Percentiles rank a stretch among this genome's conserved stretches.
Conservation (phyloP, 2,888 invertebrate species). For the Orthonevra nobilis region DNA sequence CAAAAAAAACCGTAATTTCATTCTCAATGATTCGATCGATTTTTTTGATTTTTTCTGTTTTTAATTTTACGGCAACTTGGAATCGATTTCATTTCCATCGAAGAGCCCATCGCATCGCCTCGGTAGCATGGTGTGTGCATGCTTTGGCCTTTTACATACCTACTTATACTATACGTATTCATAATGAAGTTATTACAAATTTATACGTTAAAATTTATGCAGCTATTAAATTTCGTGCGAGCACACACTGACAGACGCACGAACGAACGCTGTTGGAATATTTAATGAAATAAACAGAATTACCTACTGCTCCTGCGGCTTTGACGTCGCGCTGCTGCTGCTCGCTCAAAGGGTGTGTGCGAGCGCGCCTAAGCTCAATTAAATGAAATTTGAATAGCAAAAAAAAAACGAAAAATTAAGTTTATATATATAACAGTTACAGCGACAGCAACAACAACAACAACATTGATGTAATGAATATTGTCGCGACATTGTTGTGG, state of each 20-base stretch:
- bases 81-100: slow-evolving; percentile 55
- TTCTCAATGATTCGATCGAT: slow-evolving; percentile 65
- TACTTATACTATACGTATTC: slow-evolving; percentile 29
- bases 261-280: slow-evolving; percentile 51
- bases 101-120: slow-evolving; percentile 31
- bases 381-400: slow-evolving; percentile 56
- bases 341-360: slow-evolving; percentile 57
- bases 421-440: neutral
- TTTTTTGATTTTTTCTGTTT: slow-evolving; percentile 58
- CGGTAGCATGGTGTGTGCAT: slow-evolving; percentile 31
- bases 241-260: slow-evolving; percentile 42
- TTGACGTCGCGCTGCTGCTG: slow-evolving; percentile 4
- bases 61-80: slow-evolving; percentile 43
- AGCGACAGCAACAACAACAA: slow-evolving; percentile 3
- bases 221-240: slow-evolving; percentile 67
- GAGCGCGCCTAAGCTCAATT: slow-evolving; percentile 63
- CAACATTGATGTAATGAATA: slow-evolving; percentile 48
- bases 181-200: slow-evolving; percentile 69
- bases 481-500: slow-evolving; percentile 58
- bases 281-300: slow-evolving; percentile 65
- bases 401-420: slow-evolving; percentile 9
- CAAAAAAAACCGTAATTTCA: no score
- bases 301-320: slow-evolving; percentile 41
- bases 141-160: slow-evolving; percentile 9
- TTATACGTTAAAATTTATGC: slow-evolving; percentile 67